Percentiles rank a stretch among this genome's conserved stretches.
Evolutionary conservation across 1,140 invertebrate species (phyloP).

Genomic region (Bombus sylvicola): DNA sequence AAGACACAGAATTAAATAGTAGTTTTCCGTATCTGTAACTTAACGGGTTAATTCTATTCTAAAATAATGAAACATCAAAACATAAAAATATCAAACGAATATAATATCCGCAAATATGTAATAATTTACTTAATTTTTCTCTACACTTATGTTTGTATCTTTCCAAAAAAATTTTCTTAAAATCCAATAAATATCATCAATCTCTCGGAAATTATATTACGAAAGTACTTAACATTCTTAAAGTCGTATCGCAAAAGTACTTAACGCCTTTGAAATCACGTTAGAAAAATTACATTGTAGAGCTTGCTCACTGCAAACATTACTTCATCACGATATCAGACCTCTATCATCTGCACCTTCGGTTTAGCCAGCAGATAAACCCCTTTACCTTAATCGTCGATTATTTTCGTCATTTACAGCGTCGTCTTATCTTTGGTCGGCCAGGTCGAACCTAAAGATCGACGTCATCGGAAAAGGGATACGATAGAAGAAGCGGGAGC

Average conservation of each 20-base stretch:
- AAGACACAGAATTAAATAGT: neutral
- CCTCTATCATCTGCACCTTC: neutral
- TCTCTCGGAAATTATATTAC: neutral
- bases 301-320: neutral
- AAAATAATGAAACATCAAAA: neutral
- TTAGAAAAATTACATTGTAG: neutral
- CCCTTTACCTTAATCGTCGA: conserved; percentile 30
- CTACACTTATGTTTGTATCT: neutral
- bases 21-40: neutral
- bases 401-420: conserved; percentile 61
- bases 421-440: conserved; percentile 59
- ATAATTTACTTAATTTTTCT: neutral
- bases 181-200: neutral
- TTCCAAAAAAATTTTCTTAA: neutral
- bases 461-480: conserved; percentile 51
- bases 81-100: neutral
- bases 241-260: no score
- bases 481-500: conserved; percentile 4
- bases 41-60: neutral
- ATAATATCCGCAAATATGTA: neutral
- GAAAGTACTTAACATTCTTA: neutral
- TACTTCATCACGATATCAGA: neutral
- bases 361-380: neutral
- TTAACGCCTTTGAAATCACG: no score
- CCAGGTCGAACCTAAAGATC: conserved; percentile 64